These are phyloP conservation scores for Tigriopus californicus DNA, from an alignment of 2,888 invertebrate genomes.

Conservation along the genomic window DNA sequence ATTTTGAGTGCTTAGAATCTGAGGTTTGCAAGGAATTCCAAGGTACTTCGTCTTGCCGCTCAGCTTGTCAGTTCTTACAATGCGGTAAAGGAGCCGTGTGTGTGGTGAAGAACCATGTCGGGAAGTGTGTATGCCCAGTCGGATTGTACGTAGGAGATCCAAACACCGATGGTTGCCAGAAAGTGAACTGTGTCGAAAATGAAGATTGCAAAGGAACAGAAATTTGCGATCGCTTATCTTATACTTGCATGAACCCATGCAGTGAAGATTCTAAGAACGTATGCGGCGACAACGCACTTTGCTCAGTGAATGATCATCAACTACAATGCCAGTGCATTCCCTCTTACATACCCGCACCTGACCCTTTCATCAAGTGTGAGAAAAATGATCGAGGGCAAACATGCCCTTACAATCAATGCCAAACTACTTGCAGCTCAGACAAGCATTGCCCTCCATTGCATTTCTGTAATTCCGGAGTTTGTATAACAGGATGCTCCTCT, in stretches of 20 bases:
- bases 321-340: constrained; percentile 63
- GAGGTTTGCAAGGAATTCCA: constrained; percentile 47
- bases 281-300: constrained; percentile 58
- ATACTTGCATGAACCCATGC: constrained; percentile 62
- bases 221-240: constrained; percentile 66
- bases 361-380: constrained; percentile 70
- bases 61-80: constrained; percentile 52
- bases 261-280: constrained; percentile 33
- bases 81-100: constrained; percentile 77
- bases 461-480: constrained; percentile 59
- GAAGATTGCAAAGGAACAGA: constrained; percentile 41
- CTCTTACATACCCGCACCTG: constrained; percentile 57
- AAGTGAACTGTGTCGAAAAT: constrained; percentile 24
- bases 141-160: constrained; percentile 73
- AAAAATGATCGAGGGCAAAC: constrained; percentile 62
- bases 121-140: constrained; percentile 71
- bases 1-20: constrained; percentile 62
- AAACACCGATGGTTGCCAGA: constrained; percentile 21
- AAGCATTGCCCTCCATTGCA: constrained; percentile 57
- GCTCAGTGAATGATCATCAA: constrained; percentile 51
- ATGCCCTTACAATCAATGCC: constrained; percentile 49
- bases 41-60: constrained; percentile 44
- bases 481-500: constrained; percentile 61
- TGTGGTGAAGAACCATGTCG: constrained; percentile 68
- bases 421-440: constrained; percentile 57